A percentile compares a stretch with the other conserved stretches of the same genome.
Conservation (phyloP, 64 coral and sea anemone species). For the Acropora tenuis region DNA sequence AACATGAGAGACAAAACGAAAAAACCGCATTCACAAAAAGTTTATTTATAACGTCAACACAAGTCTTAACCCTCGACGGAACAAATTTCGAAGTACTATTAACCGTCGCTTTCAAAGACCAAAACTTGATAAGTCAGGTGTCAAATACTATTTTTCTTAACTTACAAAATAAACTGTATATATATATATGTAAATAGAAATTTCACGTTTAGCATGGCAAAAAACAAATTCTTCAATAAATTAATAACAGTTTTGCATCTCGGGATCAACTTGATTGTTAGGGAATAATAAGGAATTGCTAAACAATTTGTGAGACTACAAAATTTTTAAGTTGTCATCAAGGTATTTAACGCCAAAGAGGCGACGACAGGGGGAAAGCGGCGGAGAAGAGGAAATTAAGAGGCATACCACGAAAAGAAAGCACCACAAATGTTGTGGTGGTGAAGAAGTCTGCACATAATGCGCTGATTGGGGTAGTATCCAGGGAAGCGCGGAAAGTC, state of each 20-base stretch:
- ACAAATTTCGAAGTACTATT: neutral
- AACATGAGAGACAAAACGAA: neutral
- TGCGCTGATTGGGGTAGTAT: too few species aligned
- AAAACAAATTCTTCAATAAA: constrained; percentile 12
- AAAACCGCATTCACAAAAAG: too few species aligned
- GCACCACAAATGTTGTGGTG: neutral
- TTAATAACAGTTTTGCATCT: constrained; percentile 2
- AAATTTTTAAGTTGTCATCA: too few species aligned
- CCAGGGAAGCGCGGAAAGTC: neutral
- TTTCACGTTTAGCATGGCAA: neutral
- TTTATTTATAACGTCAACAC: constrained; percentile 25
- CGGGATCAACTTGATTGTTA: too few species aligned
- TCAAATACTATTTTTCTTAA: too few species aligned
- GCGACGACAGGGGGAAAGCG: too few species aligned
- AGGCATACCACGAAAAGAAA: neutral
- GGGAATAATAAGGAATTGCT: neutral
- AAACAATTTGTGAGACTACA: too few species aligned
- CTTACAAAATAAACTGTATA: constrained; percentile 1
- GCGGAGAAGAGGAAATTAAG: too few species aligned
- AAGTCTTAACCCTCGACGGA: constrained; percentile 1
- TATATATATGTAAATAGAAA: neutral
- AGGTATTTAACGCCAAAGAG: too few species aligned
- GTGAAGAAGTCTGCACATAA: neutral
- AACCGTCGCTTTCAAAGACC: neutral
- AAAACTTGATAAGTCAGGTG: too few species aligned